These are phyloP conservation scores for Itoplectis maculator DNA, from an alignment of 2,888 invertebrate species.

Conservation along the genomic window DNA sequence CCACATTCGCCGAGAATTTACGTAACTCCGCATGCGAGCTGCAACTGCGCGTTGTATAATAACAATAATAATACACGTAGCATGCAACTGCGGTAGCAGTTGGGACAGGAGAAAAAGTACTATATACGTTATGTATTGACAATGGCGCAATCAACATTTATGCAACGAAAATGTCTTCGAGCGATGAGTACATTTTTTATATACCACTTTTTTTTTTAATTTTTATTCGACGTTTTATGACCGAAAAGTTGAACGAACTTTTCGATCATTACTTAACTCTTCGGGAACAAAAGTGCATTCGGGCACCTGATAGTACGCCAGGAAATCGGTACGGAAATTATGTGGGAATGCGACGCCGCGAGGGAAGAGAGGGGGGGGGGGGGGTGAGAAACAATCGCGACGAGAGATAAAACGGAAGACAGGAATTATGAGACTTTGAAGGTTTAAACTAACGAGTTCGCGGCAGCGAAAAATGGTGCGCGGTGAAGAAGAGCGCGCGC, in stretches of 20 bases:
- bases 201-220: no score
- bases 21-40: neutral
- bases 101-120: neutral
- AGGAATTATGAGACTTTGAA: conserved; percentile 6
- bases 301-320: no score
- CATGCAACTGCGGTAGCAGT: neutral
- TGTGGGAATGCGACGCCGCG: no score
- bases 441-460: neutral
- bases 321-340: neutral
- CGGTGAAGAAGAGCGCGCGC: neutral
- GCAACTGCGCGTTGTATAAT: conserved; percentile 1
- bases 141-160: neutral
- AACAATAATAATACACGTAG: neutral
- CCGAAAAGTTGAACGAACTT: no score
- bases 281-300: no score
- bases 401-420: neutral
- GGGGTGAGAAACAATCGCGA: neutral
- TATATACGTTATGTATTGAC: neutral
- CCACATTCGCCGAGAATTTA: neutral
- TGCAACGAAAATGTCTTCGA: neutral
- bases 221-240: no score
- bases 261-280: no score
- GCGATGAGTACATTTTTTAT: neutral
- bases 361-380: no score
- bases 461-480: neutral